Evolutionary conservation across 2,113 vertebrate species (phyloP).

Genomic region (Mirza zaza): DNA sequence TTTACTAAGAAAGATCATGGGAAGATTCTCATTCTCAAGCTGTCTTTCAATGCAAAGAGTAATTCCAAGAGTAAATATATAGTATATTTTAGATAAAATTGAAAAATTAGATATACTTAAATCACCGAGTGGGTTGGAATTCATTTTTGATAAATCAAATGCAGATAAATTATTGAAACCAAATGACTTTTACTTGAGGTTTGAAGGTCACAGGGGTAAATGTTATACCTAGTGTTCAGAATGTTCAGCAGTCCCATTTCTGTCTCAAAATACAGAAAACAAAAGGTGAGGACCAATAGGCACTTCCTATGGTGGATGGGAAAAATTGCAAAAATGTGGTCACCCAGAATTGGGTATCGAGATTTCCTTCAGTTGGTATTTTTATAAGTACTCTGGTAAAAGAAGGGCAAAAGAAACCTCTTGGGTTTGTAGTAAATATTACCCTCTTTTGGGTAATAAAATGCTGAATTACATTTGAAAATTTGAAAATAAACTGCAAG

Average conservation of each 20-base stretch:
- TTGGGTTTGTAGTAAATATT: background rate
- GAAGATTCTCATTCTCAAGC: background rate
- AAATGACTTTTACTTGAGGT: background rate
- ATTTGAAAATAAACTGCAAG: background rate
- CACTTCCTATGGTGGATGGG: background rate
- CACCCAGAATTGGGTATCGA: background rate
- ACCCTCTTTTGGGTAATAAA: background rate
- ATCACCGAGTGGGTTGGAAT: background rate
- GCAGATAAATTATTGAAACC: conserved; percentile 8
- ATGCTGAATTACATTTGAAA: background rate
- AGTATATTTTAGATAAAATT: background rate
- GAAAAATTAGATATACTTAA: background rate
- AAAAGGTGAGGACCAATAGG: background rate
- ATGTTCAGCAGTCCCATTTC: background rate
- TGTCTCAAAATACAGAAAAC: background rate
- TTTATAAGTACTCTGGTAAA: background rate
- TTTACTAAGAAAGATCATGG: background rate
- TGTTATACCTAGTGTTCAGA: background rate
- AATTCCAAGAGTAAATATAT: background rate
- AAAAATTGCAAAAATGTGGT: background rate
- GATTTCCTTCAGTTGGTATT: background rate
- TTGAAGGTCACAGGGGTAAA: background rate
- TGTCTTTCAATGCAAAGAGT: background rate
- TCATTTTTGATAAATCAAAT: conserved; percentile 5
- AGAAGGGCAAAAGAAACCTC: conserved; percentile 17